phyloP scores from a whole-genome alignment of 2,888 invertebrate genomes.

The Leptogaster cylindrica region DNA sequence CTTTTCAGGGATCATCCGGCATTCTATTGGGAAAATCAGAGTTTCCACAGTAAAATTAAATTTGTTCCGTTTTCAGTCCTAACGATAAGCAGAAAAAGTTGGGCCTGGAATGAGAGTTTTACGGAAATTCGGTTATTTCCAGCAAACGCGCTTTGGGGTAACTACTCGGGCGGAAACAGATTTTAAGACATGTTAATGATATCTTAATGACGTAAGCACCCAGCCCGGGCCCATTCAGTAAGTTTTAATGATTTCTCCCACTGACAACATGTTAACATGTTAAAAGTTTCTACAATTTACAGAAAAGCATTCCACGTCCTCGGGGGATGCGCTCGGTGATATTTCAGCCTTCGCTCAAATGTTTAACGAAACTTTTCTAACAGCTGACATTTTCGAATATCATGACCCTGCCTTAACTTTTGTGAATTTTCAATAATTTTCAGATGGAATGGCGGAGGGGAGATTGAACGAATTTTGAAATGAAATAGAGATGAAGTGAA shows the following conservation, averaged over 20 bases:
- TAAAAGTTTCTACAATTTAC: conserved; percentile 23
- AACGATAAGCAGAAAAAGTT: conserved; percentile 28
- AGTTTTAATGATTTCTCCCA: conserved; percentile 31
- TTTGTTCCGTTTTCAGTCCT: conserved; percentile 15
- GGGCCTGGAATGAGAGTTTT: conserved; percentile 20
- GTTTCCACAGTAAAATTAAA: conserved; percentile 26
- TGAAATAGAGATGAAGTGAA: too few relatives aligned
- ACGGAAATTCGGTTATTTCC: conserved; percentile 25
- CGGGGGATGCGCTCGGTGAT: too few relatives aligned
- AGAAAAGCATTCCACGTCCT: conserved; percentile 20
- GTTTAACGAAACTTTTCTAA: too few relatives aligned
- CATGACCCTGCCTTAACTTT: too few relatives aligned
- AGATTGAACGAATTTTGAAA: too few relatives aligned
- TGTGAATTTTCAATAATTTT: too few relatives aligned
- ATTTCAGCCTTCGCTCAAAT: too few relatives aligned
- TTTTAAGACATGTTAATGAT: conserved; percentile 35
- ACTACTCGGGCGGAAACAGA: conserved; percentile 23
- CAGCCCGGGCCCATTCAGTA: conserved; percentile 19
- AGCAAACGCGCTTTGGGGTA: conserved; percentile 8
- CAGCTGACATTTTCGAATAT: too few relatives aligned
- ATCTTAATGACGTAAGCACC: conserved; percentile 27
- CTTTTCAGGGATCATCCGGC: conserved; percentile 15
- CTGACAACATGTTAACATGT: not conserved
- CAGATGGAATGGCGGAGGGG: too few relatives aligned
- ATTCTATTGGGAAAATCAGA: conserved; percentile 22